Conservation (phyloP, 2,888 invertebrate genomes). For the Perizoma affinitatum region DNA sequence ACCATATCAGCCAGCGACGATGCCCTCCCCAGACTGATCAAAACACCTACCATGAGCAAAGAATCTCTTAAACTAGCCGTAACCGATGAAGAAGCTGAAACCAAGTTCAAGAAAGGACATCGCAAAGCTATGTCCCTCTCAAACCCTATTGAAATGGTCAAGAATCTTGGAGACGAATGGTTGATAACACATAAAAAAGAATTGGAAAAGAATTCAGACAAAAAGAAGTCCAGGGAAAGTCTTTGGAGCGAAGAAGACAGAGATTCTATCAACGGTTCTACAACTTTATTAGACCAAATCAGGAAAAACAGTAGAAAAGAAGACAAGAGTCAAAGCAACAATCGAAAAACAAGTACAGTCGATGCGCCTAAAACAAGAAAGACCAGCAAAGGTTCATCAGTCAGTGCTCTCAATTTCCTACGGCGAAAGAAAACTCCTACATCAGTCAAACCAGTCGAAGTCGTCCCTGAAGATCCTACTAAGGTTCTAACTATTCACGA, state of each 20-base stretch:
- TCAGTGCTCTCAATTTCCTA: constrained; percentile 73
- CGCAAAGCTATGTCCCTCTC: constrained; percentile 80
- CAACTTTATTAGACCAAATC: constrained; percentile 64
- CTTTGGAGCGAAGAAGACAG: constrained; percentile 80
- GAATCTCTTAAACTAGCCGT: constrained; percentile 76
- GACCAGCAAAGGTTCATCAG: constrained; percentile 74
- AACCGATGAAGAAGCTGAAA: constrained; percentile 76
- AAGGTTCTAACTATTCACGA: constrained; percentile 62
- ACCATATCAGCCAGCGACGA: constrained; percentile 76
- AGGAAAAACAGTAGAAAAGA: constrained; percentile 75
- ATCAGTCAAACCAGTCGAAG: constrained; percentile 67
- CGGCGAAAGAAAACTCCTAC: constrained; percentile 74
- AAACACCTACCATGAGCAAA: constrained; percentile 75
- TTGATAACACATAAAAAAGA: constrained; percentile 71
- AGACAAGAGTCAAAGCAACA: constrained; percentile 60
- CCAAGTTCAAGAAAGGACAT: constrained; percentile 68
- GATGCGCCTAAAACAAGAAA: constrained; percentile 72
- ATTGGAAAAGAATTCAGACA: constrained; percentile 67
- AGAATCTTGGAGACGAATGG: constrained; percentile 77
- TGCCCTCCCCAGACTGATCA: constrained; percentile 65
- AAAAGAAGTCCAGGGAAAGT: constrained; percentile 77
- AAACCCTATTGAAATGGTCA: constrained; percentile 77
- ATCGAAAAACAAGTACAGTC: constrained; percentile 63
- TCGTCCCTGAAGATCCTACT: constrained; percentile 65
- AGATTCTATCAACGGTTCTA: constrained; percentile 72